phyloP scores from a whole-genome alignment of 2,888 invertebrate species.

The Fragum whitleyi region DNA sequence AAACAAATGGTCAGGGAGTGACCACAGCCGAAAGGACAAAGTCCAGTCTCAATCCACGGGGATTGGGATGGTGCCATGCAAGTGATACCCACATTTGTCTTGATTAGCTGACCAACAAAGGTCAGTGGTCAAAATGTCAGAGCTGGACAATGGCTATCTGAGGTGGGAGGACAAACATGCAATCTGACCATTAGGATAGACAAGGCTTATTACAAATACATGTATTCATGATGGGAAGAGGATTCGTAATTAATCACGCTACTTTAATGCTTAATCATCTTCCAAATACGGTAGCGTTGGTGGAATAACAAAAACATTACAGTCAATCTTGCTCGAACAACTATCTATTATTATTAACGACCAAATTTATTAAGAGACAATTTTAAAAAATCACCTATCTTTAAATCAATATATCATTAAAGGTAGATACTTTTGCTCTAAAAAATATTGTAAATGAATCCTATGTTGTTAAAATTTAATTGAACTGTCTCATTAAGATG shows the following conservation, averaged over 20 bases:
- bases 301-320: too few species aligned
- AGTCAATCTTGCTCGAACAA: too few species aligned
- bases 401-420: too few species aligned
- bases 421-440: too few species aligned
- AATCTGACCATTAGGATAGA: constrained; percentile 8
- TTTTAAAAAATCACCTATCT: too few species aligned
- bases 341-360: too few species aligned
- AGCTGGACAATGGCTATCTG: constrained; percentile 5
- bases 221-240: background rate
- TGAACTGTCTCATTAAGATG: too few species aligned
- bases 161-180: constrained; percentile 10
- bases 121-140: constrained; percentile 26
- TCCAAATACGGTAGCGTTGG: too few species aligned
- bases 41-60: background rate
- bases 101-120: constrained; percentile 46
- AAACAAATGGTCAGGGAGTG: constrained; percentile 14
- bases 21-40: background rate
- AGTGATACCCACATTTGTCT: constrained; percentile 42
- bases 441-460: too few species aligned
- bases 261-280: too few species aligned
- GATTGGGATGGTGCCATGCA: constrained; percentile 12
- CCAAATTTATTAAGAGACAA: too few species aligned
- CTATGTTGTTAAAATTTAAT: too few species aligned
- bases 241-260: background rate
- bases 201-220: background rate